Percentiles rank a stretch among this genome's conserved stretches.
These are phyloP conservation scores for Lindbergichthys nudifrons DNA, from an alignment of 2,797 vertebrate genomes.

Conservation along the genomic window DNA sequence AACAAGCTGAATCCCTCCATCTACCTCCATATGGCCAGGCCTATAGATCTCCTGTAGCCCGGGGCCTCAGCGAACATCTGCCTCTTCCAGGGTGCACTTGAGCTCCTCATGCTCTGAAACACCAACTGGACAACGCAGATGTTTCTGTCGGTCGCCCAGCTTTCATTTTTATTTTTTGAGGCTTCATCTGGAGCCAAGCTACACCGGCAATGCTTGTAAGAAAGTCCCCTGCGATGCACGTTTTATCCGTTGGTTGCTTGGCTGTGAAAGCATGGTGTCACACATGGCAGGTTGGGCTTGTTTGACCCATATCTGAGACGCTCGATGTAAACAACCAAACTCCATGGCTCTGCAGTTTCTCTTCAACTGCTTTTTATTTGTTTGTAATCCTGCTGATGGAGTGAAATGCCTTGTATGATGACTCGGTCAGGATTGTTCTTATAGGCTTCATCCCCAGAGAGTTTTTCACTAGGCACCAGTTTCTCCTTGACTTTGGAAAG, in stretches of 20 bases:
- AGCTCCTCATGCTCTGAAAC: constrained; percentile 53
- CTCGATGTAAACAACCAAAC: constrained; percentile 76
- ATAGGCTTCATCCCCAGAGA: constrained; percentile 41
- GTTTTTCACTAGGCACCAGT: constrained; percentile 38
- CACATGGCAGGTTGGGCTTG: constrained; percentile 67
- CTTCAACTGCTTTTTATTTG: constrained; percentile 50
- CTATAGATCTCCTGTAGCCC: constrained; percentile 86
- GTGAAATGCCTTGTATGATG: constrained; percentile 61
- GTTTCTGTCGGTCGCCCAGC: constrained; percentile 45
- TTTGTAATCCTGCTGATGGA: constrained; percentile 70
- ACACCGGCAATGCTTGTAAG: constrained; percentile 31
- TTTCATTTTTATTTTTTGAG: constrained; percentile 68
- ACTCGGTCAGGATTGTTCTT: constrained; percentile 52
- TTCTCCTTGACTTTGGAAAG: constrained; percentile 52
- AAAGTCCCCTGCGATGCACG: constrained; percentile 15
- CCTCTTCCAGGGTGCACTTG: constrained; percentile 75
- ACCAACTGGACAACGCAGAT: constrained; percentile 71
- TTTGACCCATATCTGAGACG: constrained; percentile 76
- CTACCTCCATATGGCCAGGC: constrained; percentile 87
- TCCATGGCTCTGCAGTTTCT: constrained; percentile 73
- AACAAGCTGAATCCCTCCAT: constrained; percentile 81
- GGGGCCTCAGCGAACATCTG: constrained; percentile 84
- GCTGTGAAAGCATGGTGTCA: constrained; percentile 41
- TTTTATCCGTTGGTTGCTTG: constrained; percentile 30
- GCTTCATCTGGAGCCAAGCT: constrained; percentile 56